A percentile compares a stretch with the other conserved stretches of the same genome.
Conservation (phyloP, 2,888 invertebrate genomes). For the Nemotelus pantherinus region DNA sequence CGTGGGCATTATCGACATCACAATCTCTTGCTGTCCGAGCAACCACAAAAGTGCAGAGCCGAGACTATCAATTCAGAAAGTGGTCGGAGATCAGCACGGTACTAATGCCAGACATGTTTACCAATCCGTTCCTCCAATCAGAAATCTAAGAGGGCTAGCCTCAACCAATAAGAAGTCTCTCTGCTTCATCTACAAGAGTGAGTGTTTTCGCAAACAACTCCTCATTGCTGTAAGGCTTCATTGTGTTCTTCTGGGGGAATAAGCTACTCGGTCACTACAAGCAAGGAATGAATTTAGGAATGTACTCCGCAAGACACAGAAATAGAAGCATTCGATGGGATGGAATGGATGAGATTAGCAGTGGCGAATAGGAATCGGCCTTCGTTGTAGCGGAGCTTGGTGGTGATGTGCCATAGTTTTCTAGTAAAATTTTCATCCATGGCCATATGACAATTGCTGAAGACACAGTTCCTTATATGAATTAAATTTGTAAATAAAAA, state of each 20-base stretch:
- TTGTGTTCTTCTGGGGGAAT: background rate
- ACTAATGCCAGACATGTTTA: slow-evolving; percentile 35
- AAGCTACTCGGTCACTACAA: background rate
- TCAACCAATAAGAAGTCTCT: slow-evolving; percentile 51
- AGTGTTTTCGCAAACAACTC: slow-evolving; percentile 40
- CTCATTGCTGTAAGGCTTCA: slow-evolving; percentile 27
- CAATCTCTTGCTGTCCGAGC: slow-evolving; percentile 7
- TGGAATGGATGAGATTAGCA: background rate
- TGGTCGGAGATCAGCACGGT: background rate
- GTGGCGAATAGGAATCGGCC: slow-evolving; percentile 35
- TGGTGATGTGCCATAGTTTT: background rate
- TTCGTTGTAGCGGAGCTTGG: background rate
- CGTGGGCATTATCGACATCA: background rate
- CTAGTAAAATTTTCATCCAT: no score
- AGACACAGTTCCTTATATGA: no score
- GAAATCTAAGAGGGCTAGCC: slow-evolving; percentile 49
- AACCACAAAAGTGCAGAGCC: slow-evolving; percentile 5
- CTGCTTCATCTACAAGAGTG: slow-evolving; percentile 21
- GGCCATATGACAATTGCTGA: no score
- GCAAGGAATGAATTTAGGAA: slow-evolving; percentile 23
- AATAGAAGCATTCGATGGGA: slow-evolving; percentile 10
- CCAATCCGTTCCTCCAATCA: slow-evolving; percentile 47
- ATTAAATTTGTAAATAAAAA: no score
- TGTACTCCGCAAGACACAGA: slow-evolving; percentile 29
- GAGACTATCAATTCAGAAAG: background rate